Evolutionary conservation across 1,140 invertebrate genomes (phyloP).

Genomic region (Trichomalopsis sarcophagae): DNA sequence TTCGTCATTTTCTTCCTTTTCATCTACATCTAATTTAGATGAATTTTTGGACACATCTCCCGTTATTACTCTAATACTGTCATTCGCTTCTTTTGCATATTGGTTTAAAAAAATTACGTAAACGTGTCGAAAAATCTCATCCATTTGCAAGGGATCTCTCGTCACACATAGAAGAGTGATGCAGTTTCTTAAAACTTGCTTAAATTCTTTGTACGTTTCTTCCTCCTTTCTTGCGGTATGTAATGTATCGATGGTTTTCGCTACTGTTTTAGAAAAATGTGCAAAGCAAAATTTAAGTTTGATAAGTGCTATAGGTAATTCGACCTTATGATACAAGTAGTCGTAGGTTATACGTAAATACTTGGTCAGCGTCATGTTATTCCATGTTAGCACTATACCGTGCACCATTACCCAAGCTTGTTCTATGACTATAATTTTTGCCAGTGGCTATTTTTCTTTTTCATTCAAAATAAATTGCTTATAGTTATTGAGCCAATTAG

Average conservation of each 20-base stretch:
- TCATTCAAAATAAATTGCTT: slow-evolving; percentile 1
- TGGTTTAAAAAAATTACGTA: background rate
- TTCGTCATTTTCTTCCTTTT: too few species aligned
- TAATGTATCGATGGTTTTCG: background rate
- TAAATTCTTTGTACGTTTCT: background rate
- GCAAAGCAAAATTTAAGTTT: background rate
- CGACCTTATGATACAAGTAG: too few species aligned
- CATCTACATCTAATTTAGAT: too few species aligned
- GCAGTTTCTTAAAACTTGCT: background rate
- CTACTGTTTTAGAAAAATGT: background rate
- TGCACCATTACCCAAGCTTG: slow-evolving; percentile 9
- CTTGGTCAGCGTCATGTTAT: background rate
- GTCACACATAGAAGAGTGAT: background rate
- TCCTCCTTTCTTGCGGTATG: background rate
- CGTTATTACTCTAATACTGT: background rate
- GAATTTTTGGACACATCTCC: too few species aligned
- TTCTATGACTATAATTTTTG: slow-evolving; percentile 1
- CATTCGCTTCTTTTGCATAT: background rate
- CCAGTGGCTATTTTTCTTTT: background rate
- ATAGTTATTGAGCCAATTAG: background rate
- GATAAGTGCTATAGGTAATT: background rate
- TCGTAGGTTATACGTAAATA: background rate
- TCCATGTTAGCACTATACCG: background rate
- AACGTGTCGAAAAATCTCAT: background rate
- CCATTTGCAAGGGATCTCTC: background rate